Evolutionary conservation across 2,113 vertebrate genomes (phyloP), one percentile per base, ranked within the genome.

Genomic region (Nicator chloris): DNA sequence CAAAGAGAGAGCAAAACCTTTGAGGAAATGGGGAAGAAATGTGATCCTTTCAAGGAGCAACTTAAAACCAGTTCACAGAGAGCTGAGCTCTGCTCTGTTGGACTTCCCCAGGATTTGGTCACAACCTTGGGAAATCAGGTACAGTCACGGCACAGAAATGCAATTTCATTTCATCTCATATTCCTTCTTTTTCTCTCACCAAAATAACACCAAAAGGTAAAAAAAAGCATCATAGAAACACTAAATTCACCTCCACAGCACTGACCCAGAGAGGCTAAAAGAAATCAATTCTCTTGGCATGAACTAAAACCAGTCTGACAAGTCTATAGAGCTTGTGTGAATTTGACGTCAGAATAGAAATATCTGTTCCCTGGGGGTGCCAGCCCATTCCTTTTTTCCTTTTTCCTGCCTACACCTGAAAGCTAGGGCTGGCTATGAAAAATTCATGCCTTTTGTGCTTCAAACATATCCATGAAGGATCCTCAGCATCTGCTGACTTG

Each of bases 371-470:
- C 84, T 21, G 69, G 79, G 31, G 60, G 40, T 76, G n/a, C 64
- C 65, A 71, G 78, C 44, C 84, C 75, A 21, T 80, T 78, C 66
- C 40, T 61, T 86, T 85, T 70, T 44, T 15, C 77, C 64, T 53
- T 50, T 50, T 45, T 21, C 44, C 50, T 76, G 37, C 54, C 28
- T 61, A 44, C 83, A 86, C 90, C 92, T 93, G 93, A 96, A 76
- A 95, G 71, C 39, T 45, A 91, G 88, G 96, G 88, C 47, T 42
- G n/a, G 77, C 51, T 53, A 94, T 98, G 88, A 98, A 97, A 98
- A 92, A 98, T 97, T 95, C 96, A 97, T 95, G 60, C 70, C 64
- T 28, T 78, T 78, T 86, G 84, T 35, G 75, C 78, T 95, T 91
- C 83, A 90, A 44, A 82, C 49, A 8, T 18, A 51, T 18, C 95